Evolutionary conservation across 2,888 invertebrate genomes (phyloP), one percentile per base, ranked within the genome.

Genomic region (Caenorhabditis sp.): DNA sequence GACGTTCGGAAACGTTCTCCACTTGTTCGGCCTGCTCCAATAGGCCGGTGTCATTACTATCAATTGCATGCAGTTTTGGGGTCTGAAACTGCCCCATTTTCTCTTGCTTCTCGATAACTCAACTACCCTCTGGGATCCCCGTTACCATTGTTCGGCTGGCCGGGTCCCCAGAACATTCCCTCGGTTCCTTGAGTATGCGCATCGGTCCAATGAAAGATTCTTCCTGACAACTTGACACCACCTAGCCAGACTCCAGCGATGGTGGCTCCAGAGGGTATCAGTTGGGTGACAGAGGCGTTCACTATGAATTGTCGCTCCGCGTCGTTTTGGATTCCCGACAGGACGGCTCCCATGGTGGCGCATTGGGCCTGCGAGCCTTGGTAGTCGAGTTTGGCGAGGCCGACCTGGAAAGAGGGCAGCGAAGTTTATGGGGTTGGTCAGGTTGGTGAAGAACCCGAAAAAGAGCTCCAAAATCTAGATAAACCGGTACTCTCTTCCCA

Each of bases 311-410:
- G 24, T 1, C 64, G 38, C 22, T 74, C 74, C 2, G 14, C 26
- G 3, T 38, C 38, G 41, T 74, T 74, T 38, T 74, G 74, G 12
- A 74, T 41, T n/a, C 74, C 74, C 22, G 74, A 56, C 24, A 74
- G 63, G 14, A 74, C 74, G 19, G 51, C 74, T 19, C 64, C 64
- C 10, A 61, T 38, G 10, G 35, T 41, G 26, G 24, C 38, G 38
- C 74, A 74, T 14, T 47, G 49, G 16, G 59, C 28, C 19, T 59
- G 31, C 16, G 59, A 56, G 5, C 10, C 7, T 4, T 47, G n/a
- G 19, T 72, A 72, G 22, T 16, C 35, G 12, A 59, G 49, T 10
- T 35, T 31, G 1, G 35, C 38, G 5, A 54, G 12, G 35, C 54
- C 54, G 8, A 54, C 41, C 69, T 69, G 56, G n/a, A n/a, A n/a